Evolutionary conservation across 2,113 vertebrate genomes (phyloP), one percentile per base, ranked within the genome.

Genomic region (Peromyscus maniculatus): DNA sequence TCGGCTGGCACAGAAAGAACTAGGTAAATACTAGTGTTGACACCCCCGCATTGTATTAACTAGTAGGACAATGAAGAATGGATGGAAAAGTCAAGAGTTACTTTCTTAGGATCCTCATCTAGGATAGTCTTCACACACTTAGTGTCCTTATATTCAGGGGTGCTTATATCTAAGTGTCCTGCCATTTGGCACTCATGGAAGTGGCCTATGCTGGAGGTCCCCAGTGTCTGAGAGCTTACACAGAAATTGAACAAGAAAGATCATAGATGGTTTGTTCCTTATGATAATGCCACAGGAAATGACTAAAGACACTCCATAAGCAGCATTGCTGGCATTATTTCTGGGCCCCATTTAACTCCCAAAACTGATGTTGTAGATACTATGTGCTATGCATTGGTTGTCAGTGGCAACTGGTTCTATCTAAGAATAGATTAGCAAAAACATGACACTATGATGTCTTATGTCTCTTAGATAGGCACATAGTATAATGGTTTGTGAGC

Each of bases 51-150:
- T 1, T 67, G 80, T 67, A 21, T 16, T 78, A 94, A 87, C 7
- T 72, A 92, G 31, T 24, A 95, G 93, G n/a, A 94, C 9, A 64
- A n/a, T 36, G 55, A 88, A 75, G 59, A 97, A 77, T 8, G 59
- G 43, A 16, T 24, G 26, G 5, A 66, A 94, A 96, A 79, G 64
- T 62, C 36, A 94, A 77, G 36, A 93, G 64, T 4, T 92, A 13
- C 15, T 59, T 52, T 79, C 22, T 66, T 49, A 31, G 15, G 31
- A 75, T 91, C 24, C 21, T 84, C 66, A 10, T 19, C 16, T 72
- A 80, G 8, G 36, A 3, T 43, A 62, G 36, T 79, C 66, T 88
- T 90, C 43, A 49, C 52, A 22, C 26, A 72, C 7, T 87, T 92
- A 28, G 49, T 93, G 49, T 93, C 31, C 57, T 93, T 89, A 39